A percentile compares a stretch with the other conserved stretches of the same genome.
Conservation (phyloP, 1,140 invertebrate species). For the Sycobia sp. region DNA sequence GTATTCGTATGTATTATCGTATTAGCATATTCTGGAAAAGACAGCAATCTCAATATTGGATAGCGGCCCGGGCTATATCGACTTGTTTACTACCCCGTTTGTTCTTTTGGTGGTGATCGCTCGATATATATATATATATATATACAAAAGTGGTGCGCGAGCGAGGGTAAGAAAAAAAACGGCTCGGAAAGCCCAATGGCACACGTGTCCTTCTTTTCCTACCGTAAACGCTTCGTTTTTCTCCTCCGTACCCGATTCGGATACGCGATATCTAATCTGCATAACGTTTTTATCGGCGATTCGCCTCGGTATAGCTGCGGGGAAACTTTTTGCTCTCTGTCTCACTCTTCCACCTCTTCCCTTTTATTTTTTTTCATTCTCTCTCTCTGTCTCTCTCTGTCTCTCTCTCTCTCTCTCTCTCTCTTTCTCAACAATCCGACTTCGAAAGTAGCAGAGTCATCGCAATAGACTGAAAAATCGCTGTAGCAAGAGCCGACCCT, state of each 20-base stretch:
- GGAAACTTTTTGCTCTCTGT: too few relatives aligned
- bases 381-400: too few relatives aligned
- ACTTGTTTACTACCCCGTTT: slow-evolving; percentile 57
- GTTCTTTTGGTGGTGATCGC: slow-evolving; percentile 30
- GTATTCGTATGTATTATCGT: slow-evolving; percentile 63
- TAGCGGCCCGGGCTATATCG: slow-evolving; percentile 53
- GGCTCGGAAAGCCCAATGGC: slow-evolving; percentile 29
- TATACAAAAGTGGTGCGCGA: too few relatives aligned
- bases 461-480: neutral
- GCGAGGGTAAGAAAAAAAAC: slow-evolving; percentile 23
- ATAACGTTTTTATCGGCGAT: slow-evolving; percentile 42
- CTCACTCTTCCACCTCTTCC: too few relatives aligned
- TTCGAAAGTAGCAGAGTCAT: neutral
- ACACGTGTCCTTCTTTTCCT: slow-evolving; percentile 47
- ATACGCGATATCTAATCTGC: slow-evolving; percentile 40
- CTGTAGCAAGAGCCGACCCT: neutral
- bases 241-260: slow-evolving; percentile 37
- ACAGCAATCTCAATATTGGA: slow-evolving; percentile 64
- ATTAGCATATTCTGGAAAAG: slow-evolving; percentile 62
- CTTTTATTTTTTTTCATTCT: too few relatives aligned
- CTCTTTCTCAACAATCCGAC: too few relatives aligned
- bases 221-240: slow-evolving; percentile 47
- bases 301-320: slow-evolving; percentile 1
- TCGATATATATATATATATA: too few relatives aligned
- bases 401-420: too few relatives aligned